These are phyloP conservation scores for Umimayanthus chanpuru DNA, from an alignment of 92 coral and sea anemone species.

Conservation along the genomic window DNA sequence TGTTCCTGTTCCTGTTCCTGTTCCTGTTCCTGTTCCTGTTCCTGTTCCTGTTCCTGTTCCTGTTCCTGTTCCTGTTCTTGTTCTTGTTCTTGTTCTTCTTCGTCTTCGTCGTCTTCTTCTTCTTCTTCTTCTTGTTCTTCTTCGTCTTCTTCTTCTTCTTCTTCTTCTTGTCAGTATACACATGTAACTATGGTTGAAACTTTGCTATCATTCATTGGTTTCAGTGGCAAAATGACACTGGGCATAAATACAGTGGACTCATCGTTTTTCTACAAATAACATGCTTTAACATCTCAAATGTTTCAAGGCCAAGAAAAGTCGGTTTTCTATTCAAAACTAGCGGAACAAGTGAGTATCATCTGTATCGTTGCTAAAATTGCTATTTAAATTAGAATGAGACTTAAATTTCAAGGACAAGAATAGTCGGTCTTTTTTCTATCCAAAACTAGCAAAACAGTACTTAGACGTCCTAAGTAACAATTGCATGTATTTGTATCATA, in stretches of 20 bases:
- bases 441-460: too few relatives aligned
- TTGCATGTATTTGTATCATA: too few relatives aligned
- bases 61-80: too few relatives aligned
- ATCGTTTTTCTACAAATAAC: background rate
- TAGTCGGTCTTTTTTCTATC: too few relatives aligned
- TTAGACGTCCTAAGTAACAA: too few relatives aligned
- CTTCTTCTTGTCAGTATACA: background rate
- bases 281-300: background rate
- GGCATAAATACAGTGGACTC: background rate
- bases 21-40: too few relatives aligned
- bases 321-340: constrained; percentile 14
- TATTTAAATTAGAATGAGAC: too few relatives aligned
- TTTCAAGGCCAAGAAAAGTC: background rate
- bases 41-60: too few relatives aligned
- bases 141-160: too few relatives aligned
- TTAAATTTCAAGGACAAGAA: too few relatives aligned
- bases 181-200: background rate
- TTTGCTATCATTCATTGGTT: background rate
- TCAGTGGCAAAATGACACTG: background rate
- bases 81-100: background rate
- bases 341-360: background rate
- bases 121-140: background rate
- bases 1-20: too few relatives aligned
- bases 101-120: background rate
- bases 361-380: background rate